A percentile compares a stretch with the other conserved stretches of the same genome.
These are phyloP conservation scores for Vesta saturnalis DNA, from an alignment of 2,888 invertebrate genomes.

Conservation along the genomic window DNA sequence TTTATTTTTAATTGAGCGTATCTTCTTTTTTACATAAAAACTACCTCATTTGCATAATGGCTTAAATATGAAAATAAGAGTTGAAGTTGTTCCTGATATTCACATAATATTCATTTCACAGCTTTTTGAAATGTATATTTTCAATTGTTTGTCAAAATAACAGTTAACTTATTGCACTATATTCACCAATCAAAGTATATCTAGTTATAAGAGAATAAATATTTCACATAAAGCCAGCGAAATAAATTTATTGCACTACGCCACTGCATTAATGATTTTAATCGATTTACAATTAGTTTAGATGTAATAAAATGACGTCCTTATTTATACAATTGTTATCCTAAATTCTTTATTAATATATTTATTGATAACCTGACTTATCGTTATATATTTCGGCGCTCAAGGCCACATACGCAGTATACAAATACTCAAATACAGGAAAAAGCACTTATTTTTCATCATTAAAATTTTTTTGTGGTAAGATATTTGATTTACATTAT, in stretches of 20 bases:
- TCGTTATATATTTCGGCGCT: neutral
- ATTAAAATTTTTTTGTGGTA: neutral
- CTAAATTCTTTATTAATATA: conserved; percentile 4
- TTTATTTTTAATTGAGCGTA: neutral
- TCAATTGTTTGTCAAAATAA: neutral
- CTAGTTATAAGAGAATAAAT: no score
- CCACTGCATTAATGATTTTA: neutral
- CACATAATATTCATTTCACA: neutral
- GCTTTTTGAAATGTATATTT: no score
- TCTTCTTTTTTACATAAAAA: conserved; percentile 5
- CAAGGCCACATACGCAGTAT: conserved; percentile 2
- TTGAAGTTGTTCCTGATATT: neutral
- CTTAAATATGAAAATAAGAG: conserved; percentile 8
- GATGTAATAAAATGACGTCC: conserved; percentile 3
- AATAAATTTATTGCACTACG: neutral
- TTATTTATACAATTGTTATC: conserved; percentile 2
- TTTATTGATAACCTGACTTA: neutral
- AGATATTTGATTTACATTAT: no score
- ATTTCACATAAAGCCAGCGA: no score
- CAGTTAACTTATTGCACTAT: neutral
- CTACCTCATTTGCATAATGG: conserved; percentile 6
- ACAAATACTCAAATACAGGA: neutral
- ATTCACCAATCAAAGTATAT: no score
- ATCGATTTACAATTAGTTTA: neutral
- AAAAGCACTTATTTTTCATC: neutral